Conservation (phyloP, 2,888 invertebrate species). For the Oegoconia quadripuncta region DNA sequence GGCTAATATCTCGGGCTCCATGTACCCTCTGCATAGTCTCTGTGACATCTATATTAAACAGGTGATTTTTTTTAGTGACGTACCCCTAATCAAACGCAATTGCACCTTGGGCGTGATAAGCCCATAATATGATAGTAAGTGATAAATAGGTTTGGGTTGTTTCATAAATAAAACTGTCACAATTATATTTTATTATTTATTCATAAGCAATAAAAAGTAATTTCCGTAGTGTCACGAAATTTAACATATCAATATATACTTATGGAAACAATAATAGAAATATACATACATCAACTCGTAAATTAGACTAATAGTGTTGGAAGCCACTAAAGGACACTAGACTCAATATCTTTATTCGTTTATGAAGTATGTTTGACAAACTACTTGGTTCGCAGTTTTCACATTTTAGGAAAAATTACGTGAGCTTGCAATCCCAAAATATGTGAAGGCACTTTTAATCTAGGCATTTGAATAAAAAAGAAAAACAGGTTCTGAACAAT, state of each 20-base stretch:
- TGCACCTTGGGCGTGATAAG: too few species aligned
- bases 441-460: conserved; percentile 69
- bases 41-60: too few species aligned
- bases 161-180: conserved; percentile 27
- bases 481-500: too few species aligned
- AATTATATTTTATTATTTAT: conserved; percentile 62
- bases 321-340: conserved; percentile 52
- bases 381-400: conserved; percentile 26
- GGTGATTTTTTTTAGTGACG: too few species aligned
- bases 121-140: too few species aligned
- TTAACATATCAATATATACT: conserved; percentile 49
- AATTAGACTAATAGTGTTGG: conserved; percentile 48
- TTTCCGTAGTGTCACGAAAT: conserved; percentile 65
- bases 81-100: too few species aligned
- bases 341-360: conserved; percentile 23
- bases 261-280: conserved; percentile 41
- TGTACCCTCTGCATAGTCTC: too few species aligned
- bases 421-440: conserved; percentile 44
- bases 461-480: conserved; percentile 17
- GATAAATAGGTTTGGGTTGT: too few species aligned
- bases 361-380: conserved; percentile 32
- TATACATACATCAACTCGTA: conserved; percentile 41
- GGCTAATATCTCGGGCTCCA: too few species aligned
- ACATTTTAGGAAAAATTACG: conserved; percentile 18
- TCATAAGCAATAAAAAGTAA: conserved; percentile 78